A percentile compares a stretch with the other conserved stretches of the same genome.
phyloP scores from a whole-genome alignment of 2,797 vertebrate genomes.

The Intellagama lesueurii region DNA sequence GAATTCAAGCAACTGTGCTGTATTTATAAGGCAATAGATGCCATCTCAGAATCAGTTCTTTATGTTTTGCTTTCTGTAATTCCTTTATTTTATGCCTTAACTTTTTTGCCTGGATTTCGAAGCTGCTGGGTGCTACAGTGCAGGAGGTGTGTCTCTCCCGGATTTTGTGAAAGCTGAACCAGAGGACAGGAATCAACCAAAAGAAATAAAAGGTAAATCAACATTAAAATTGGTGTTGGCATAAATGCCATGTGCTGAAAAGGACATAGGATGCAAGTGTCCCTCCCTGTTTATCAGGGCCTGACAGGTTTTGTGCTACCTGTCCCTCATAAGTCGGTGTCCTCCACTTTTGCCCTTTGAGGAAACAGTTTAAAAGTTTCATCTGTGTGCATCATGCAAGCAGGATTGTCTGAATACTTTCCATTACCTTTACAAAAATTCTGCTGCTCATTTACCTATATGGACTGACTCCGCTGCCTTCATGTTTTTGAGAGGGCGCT shows the following conservation, averaged over 20 bases:
- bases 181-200: constrained; percentile 26
- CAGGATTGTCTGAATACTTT: too few relatives aligned
- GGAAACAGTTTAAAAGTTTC: not conserved
- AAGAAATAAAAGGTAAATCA: constrained; percentile 42
- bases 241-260: constrained; percentile 51
- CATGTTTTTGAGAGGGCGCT: too few relatives aligned
- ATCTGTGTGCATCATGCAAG: not conserved
- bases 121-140: constrained; percentile 61
- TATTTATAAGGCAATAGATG: constrained; percentile 74
- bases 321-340: not conserved
- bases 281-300: not conserved
- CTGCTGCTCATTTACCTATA: too few relatives aligned
- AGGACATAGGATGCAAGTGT: constrained; percentile 13
- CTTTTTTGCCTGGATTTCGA: constrained; percentile 67
- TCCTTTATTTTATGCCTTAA: constrained; percentile 63
- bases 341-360: not conserved
- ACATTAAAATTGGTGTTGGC: constrained; percentile 48
- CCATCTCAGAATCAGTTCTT: constrained; percentile 68
- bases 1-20: constrained; percentile 78
- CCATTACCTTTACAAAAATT: too few relatives aligned
- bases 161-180: constrained; percentile 54
- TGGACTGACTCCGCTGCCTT: too few relatives aligned
- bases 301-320: not conserved
- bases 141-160: constrained; percentile 34
- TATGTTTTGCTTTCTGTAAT: constrained; percentile 67